Evolutionary conservation across 2,113 vertebrate genomes (phyloP).

Genomic region (Myxocyprinus asiaticus): DNA sequence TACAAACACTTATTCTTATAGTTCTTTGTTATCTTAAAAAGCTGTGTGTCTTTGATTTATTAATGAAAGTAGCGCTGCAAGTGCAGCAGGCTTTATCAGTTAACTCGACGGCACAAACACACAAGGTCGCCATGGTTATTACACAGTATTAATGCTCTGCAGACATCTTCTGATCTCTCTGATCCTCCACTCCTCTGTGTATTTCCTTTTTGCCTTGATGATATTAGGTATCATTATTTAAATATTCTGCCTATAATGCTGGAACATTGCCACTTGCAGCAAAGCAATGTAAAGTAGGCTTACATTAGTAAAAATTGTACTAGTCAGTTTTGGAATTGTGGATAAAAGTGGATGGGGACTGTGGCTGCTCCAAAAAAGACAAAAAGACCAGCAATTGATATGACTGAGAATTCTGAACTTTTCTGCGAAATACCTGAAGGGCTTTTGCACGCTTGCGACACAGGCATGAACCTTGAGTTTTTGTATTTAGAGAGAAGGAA

Average conservation of each 20-base stretch:
- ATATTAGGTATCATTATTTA: neutral
- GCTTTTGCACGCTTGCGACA: too few relatives aligned
- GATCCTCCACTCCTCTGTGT: neutral
- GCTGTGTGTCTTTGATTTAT: constrained; percentile 48
- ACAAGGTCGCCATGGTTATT: constrained; percentile 42
- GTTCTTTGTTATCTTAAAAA: constrained; percentile 51
- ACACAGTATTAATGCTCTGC: constrained; percentile 23
- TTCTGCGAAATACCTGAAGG: too few relatives aligned
- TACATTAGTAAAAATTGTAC: neutral
- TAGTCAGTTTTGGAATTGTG: too few relatives aligned
- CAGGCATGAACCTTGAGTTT: too few relatives aligned
- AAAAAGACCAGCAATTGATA: too few relatives aligned
- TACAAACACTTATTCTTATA: constrained; percentile 1
- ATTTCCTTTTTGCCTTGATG: neutral
- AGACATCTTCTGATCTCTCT: constrained; percentile 35
- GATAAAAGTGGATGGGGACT: too few relatives aligned
- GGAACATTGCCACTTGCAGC: neutral
- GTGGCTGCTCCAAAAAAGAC: too few relatives aligned
- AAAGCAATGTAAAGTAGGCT: too few relatives aligned
- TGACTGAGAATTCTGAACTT: too few relatives aligned
- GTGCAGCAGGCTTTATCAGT: constrained; percentile 12
- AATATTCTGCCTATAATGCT: neutral
- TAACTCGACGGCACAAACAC: constrained; percentile 37
- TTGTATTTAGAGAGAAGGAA: too few relatives aligned
- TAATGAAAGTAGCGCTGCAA: constrained; percentile 39